Evolutionary conservation across 2,797 vertebrate species (phyloP).

Genomic region (Sitta carolinensis): DNA sequence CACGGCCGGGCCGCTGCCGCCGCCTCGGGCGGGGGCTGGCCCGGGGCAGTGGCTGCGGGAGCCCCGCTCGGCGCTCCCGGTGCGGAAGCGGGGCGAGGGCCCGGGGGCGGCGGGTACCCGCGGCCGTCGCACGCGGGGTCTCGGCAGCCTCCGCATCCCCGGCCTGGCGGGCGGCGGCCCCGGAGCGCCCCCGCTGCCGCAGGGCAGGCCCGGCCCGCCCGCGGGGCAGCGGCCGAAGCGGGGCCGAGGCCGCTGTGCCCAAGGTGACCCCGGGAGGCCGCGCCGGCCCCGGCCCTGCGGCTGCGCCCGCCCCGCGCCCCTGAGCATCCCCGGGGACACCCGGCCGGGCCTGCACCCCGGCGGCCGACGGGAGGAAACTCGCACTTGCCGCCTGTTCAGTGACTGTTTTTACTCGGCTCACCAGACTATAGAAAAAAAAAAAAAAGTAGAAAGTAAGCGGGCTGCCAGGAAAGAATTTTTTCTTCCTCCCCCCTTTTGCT

Average conservation of each 20-base stretch:
- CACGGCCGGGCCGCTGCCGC: neutral
- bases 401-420: neutral
- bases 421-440: neutral
- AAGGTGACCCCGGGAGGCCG: slow-evolving; percentile 35
- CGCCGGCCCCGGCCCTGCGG: neutral
- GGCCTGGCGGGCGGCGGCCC: neutral
- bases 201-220: neutral
- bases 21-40: neutral
- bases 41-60: neutral
- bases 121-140: too few relatives aligned
- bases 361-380: neutral
- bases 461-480: neutral
- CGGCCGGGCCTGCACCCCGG: neutral
- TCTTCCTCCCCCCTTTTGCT: neutral
- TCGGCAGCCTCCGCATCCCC: neutral
- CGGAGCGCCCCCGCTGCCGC: neutral
- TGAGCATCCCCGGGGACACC: neutral
- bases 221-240: neutral
- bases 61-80: too few relatives aligned
- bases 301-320: neutral
- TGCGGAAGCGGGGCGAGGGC: too few relatives aligned
- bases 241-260: neutral
- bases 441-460: neutral
- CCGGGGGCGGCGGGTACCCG: neutral
- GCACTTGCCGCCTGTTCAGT: neutral